Conservation (phyloP, 1,140 invertebrate genomes). For the Ericerus pela region DNA sequence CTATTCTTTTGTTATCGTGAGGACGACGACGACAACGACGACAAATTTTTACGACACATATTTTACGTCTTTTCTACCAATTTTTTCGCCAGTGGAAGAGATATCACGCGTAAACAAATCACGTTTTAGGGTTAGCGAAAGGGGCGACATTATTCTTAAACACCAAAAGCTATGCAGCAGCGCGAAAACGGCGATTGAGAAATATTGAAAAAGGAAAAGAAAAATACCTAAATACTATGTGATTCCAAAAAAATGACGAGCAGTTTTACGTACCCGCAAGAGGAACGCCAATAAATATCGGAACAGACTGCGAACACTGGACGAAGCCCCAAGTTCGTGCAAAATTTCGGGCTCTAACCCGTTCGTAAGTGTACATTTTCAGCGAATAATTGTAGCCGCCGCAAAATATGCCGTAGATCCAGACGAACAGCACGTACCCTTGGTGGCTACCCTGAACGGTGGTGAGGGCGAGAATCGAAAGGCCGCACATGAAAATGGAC, state of each 20-base stretch:
- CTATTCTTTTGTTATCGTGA: too few relatives aligned
- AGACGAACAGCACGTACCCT: conserved; percentile 66
- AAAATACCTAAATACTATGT: too few relatives aligned
- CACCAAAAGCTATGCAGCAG: too few relatives aligned
- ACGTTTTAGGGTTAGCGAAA: too few relatives aligned
- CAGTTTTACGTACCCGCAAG: conserved; percentile 46
- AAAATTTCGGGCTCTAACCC: conserved; percentile 68
- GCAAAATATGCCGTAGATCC: conserved; percentile 67
- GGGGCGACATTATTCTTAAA: too few relatives aligned
- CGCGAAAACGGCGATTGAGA: too few relatives aligned
- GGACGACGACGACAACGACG: too few relatives aligned
- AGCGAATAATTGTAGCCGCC: conserved; percentile 73
- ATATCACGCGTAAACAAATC: too few relatives aligned
- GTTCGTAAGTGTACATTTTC: conserved; percentile 77
- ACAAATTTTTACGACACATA: too few relatives aligned
- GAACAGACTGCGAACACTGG: conserved; percentile 72
- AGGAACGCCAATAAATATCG: conserved; percentile 72
- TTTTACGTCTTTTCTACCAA: too few relatives aligned
- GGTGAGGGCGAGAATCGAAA: conserved; percentile 64
- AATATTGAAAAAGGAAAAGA: background rate
- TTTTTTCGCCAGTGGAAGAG: too few relatives aligned
- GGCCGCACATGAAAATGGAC: conserved; percentile 59
- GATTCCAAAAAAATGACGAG: background rate
- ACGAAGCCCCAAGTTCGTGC: conserved; percentile 78
- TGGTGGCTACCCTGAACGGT: conserved; percentile 54